Conservation (phyloP, 2,888 invertebrate species). For the Plusia festucae region DNA sequence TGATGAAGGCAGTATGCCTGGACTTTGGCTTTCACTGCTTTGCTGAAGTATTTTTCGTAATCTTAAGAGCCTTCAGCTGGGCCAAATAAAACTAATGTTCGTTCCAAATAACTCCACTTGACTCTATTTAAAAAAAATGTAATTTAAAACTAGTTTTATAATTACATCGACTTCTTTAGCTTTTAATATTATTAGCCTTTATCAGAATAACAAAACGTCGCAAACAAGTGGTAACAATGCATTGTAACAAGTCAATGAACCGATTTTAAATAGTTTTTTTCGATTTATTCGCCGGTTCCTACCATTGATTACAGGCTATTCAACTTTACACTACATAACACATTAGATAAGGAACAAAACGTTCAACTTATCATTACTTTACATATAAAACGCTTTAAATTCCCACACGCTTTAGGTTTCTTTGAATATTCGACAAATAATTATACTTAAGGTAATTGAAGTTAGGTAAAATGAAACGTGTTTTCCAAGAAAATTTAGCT, state of each 20-base stretch:
- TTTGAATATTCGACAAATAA: too few relatives aligned
- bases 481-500: too few relatives aligned
- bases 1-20: too few relatives aligned
- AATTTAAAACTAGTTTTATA: conserved; percentile 2
- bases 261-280: conserved; percentile 47
- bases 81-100: too few relatives aligned
- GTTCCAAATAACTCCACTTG: too few relatives aligned
- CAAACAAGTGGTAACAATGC: conserved; percentile 29
- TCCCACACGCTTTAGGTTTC: not conserved
- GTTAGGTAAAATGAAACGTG: too few relatives aligned
- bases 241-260: conserved; percentile 51
- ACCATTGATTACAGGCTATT: conserved; percentile 48
- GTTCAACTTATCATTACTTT: conserved; percentile 15
- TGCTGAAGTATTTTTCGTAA: too few relatives aligned
- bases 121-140: not conserved
- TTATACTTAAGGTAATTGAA: too few relatives aligned
- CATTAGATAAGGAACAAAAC: conserved; percentile 40
- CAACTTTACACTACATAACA: conserved; percentile 46
- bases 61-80: too few relatives aligned
- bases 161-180: conserved; percentile 5
- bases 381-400: conserved; percentile 12
- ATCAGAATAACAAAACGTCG: conserved; percentile 19
- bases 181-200: conserved; percentile 9
- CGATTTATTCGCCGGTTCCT: conserved; percentile 35
- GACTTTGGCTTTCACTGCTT: too few relatives aligned